Evolutionary conservation across 92 coral and sea anemone species (phyloP), one percentile per base, ranked within the genome.

Genomic region (Desmophyllum pertusum): DNA sequence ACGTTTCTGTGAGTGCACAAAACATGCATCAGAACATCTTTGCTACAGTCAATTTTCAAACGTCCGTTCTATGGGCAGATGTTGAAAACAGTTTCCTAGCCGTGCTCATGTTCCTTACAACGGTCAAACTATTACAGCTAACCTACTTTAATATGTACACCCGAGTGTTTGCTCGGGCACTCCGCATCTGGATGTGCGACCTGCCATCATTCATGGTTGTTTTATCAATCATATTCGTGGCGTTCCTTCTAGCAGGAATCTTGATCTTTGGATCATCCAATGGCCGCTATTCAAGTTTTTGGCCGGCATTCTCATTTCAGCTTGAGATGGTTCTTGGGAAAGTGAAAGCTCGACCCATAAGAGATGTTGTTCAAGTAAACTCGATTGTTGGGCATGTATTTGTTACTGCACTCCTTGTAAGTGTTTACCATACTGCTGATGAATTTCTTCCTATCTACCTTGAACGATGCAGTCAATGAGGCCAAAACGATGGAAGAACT

Each of bases 321-420:
- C 72, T 66, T 4, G 72, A n/a, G n/a, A n/a, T n/a, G n/a, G n/a
- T n/a, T n/a, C n/a, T n/a, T n/a, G n/a, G n/a, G n/a, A n/a, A n/a
- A 66, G 72, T 66, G n/a, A 66, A 31, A 36, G 41, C 72, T 66
- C 72, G 72, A 5, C 72, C 72, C 42, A 66, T 40, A 39, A 38
- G 37, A 40, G 48, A 70, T 11, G 27, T 70, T 0, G 30, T 40
- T 36, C 46, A 70, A 70, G 52, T 29, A 21, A 6, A 37, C 50
- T 27, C 75, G 21, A n/a, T 68, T 10, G 3, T 70, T 37, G 75
- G 75, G 10, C 29, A 40, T n/a, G 14, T 39, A 4, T 70, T 70
- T 19, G 75, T 37, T 13, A n/a, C n/a, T n/a, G n/a, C n/a, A n/a
- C n/a, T n/a, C n/a, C n/a, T n/a, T n/a, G n/a, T n/a, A n/a, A n/a